A percentile compares a stretch with the other conserved stretches of the same genome.
phyloP scores from a whole-genome alignment of 1,140 invertebrate genomes.

The Elysia chlorotica region DNA sequence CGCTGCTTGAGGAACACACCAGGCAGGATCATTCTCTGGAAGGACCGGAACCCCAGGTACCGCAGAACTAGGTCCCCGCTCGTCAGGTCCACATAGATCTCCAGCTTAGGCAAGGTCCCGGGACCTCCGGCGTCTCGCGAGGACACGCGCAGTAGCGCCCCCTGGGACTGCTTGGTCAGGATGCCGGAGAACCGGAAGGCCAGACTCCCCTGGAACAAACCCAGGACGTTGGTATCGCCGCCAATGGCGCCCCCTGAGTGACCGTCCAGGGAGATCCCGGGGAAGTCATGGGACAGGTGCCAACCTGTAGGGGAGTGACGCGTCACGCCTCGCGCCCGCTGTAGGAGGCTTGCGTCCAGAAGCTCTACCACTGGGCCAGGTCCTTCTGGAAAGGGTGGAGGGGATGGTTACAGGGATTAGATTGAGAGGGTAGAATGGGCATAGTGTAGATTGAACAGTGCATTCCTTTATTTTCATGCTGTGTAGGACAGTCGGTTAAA shows the following conservation, averaged over 20 bases:
- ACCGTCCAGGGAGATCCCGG: slow-evolving; percentile 10
- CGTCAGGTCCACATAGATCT: slow-evolving; percentile 30
- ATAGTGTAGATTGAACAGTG: not conserved
- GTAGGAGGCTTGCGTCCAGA: not conserved
- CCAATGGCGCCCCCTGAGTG: no score
- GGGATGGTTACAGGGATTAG: not conserved
- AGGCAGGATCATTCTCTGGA: slow-evolving; percentile 29
- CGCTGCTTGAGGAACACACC: slow-evolving; percentile 21
- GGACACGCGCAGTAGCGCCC: slow-evolving; percentile 27
- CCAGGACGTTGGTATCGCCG: slow-evolving; percentile 9
- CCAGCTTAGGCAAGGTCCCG: slow-evolving; percentile 31
- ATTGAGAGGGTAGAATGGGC: not conserved
- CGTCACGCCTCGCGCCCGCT: not conserved
- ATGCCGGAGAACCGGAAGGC: slow-evolving; percentile 9
- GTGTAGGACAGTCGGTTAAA: not conserved
- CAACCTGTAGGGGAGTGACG: slow-evolving; percentile 20
- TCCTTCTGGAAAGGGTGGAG: not conserved
- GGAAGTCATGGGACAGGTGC: slow-evolving; percentile 18
- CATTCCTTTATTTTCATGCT: no score
- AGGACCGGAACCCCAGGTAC: slow-evolving; percentile 37
- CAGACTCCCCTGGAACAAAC: slow-evolving; percentile 22
- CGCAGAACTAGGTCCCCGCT: slow-evolving; percentile 30
- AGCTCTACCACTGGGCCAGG: slow-evolving; percentile 14
- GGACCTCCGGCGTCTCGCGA: slow-evolving; percentile 13
- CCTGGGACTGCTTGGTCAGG: not conserved